Evolutionary conservation across 2,888 invertebrate genomes (phyloP).

Genomic region (Trichogramma dendrolimi): DNA sequence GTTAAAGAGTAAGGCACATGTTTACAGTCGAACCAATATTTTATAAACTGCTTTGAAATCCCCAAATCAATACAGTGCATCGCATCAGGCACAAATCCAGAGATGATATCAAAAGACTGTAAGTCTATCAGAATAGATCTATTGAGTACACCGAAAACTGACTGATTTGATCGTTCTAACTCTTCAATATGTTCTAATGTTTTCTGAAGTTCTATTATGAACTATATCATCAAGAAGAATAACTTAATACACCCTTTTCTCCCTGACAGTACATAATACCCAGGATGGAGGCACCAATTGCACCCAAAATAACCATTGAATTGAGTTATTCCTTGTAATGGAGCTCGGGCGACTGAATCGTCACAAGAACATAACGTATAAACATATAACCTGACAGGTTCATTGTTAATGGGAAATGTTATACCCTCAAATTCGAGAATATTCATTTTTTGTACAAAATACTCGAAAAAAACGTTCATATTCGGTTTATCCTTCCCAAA

Average conservation of each 20-base stretch:
- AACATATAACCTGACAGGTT: conserved; percentile 11
- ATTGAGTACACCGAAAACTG: conserved; percentile 1
- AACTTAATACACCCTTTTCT: neutral
- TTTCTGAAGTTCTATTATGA: neutral
- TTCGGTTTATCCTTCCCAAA: conserved; percentile 14
- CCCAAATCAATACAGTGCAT: conserved; percentile 22
- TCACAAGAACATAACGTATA: conserved; percentile 13
- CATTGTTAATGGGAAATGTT: conserved; percentile 5
- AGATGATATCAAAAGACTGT: conserved; percentile 23
- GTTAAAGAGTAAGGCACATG: neutral
- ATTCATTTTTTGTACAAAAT: conserved; percentile 1
- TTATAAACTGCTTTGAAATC: conserved; percentile 12
- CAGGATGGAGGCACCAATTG: conserved; percentile 23
- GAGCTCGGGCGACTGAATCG: conserved; percentile 18
- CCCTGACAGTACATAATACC: neutral
- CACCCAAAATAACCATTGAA: conserved; percentile 28
- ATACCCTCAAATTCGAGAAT: neutral
- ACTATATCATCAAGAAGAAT: neutral
- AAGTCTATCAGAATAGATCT: conserved; percentile 12
- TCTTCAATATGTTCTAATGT: neutral
- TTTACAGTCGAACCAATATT: neutral
- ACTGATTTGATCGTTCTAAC: neutral
- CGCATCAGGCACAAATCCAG: conserved; percentile 21
- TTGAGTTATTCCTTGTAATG: neutral
- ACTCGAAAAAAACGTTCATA: conserved; percentile 14